Conservation (phyloP, 1,140 invertebrate genomes). For the Leptestheria dahalacensis region DNA sequence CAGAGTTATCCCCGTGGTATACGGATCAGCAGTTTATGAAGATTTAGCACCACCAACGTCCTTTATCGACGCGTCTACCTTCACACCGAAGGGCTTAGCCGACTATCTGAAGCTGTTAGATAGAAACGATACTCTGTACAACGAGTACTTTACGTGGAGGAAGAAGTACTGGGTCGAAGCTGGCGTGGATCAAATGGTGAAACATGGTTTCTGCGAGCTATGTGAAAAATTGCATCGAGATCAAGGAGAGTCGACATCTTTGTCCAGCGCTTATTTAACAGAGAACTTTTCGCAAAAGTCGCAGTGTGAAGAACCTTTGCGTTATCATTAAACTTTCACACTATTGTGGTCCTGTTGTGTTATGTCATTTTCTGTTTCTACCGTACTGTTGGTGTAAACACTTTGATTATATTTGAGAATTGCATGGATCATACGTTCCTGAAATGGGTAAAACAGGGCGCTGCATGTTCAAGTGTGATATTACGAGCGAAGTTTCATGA, state of each 20-base stretch:
- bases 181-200: neutral
- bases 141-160: slow-evolving; percentile 33
- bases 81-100: slow-evolving; percentile 29
- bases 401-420: no score
- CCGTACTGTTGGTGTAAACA: no score
- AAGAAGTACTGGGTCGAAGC: slow-evolving; percentile 16
- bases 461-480: no score
- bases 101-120: slow-evolving; percentile 29
- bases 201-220: slow-evolving; percentile 6
- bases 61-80: slow-evolving; percentile 32
- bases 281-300: neutral
- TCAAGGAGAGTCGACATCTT: neutral
- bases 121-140: slow-evolving; percentile 28
- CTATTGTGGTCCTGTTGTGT: neutral
- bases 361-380: no score
- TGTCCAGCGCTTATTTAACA: neutral
- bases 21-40: slow-evolving; percentile 27
- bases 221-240: slow-evolving; percentile 11
- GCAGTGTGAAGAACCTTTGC: neutral
- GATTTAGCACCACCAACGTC: slow-evolving; percentile 26
- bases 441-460: no score
- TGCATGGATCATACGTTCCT: no score
- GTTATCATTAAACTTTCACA: neutral
- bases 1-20: slow-evolving; percentile 27
- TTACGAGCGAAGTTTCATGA: no score